These are phyloP conservation scores for Aphrophora alni DNA, from an alignment of 2,888 invertebrate genomes.

Conservation along the genomic window DNA sequence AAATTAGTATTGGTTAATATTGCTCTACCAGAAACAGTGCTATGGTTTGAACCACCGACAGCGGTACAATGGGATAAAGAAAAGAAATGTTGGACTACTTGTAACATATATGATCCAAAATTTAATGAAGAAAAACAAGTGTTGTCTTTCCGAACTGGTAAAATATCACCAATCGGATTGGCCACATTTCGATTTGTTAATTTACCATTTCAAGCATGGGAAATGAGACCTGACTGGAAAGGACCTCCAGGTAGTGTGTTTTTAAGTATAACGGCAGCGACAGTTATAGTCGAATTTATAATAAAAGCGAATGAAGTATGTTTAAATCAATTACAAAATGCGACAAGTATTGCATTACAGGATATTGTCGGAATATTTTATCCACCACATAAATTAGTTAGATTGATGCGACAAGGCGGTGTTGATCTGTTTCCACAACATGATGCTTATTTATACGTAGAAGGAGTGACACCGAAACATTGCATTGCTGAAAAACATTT, in stretches of 20 bases:
- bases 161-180: conserved; percentile 67
- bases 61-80: conserved; percentile 72
- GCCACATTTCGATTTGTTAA: conserved; percentile 78
- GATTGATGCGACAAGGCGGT: conserved; percentile 67
- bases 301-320: conserved; percentile 59
- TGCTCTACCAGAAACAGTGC: conserved; percentile 71
- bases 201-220: conserved; percentile 87
- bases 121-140: conserved; percentile 85
- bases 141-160: conserved; percentile 76
- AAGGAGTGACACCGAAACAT: conserved; percentile 64
- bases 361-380: conserved; percentile 66
- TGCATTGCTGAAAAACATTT: conserved; percentile 76
- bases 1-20: conserved; percentile 74
- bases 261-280: conserved; percentile 63
- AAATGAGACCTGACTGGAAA: conserved; percentile 69
- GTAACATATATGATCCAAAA: conserved; percentile 77
- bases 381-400: conserved; percentile 65
- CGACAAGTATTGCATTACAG: conserved; percentile 67
- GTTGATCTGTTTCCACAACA: conserved; percentile 83
- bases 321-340: conserved; percentile 64
- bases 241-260: conserved; percentile 54
- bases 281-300: conserved; percentile 64
- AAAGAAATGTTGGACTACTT: conserved; percentile 69
- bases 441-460: conserved; percentile 76
- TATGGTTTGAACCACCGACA: conserved; percentile 81